Percentiles rank a stretch among this genome's conserved stretches.
Conservation (phyloP, 2,797 vertebrate species). For the Helarctos malayanus region DNA sequence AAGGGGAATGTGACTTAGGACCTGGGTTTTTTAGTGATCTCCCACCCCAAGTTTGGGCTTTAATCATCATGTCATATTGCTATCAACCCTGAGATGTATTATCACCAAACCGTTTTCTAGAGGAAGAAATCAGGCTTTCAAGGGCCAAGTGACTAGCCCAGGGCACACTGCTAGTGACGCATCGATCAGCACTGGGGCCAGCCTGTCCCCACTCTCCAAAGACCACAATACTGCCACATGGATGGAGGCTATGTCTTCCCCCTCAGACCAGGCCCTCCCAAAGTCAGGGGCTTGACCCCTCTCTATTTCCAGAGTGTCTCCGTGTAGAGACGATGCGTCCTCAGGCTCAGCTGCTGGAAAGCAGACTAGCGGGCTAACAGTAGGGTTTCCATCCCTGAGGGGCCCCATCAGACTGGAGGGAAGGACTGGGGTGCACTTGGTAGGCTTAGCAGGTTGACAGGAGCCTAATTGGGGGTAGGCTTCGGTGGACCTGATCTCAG, state of each 20-base stretch:
- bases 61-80: not conserved
- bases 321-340: not conserved
- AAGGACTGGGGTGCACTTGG: not conserved
- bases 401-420: not conserved
- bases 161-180: fast-evolving
- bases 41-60: not conserved
- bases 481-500: not conserved
- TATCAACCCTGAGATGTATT: not conserved
- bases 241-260: not conserved
- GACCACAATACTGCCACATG: not conserved
- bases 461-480: not conserved
- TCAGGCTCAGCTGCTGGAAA: not conserved
- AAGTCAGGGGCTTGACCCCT: fast-evolving
- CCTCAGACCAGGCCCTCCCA: not conserved
- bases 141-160: not conserved
- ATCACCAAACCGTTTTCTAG: not conserved
- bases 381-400: not conserved
- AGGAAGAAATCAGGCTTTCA: not conserved
- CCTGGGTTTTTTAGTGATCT: not conserved
- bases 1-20: not conserved
- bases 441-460: too few relatives aligned
- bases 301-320: not conserved
- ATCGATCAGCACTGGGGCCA: too few relatives aligned
- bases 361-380: fast-evolving
- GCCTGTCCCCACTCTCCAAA: not conserved